phyloP scores from a whole-genome alignment of 2,888 invertebrate genomes.

The Drosophila infuscata region DNA sequence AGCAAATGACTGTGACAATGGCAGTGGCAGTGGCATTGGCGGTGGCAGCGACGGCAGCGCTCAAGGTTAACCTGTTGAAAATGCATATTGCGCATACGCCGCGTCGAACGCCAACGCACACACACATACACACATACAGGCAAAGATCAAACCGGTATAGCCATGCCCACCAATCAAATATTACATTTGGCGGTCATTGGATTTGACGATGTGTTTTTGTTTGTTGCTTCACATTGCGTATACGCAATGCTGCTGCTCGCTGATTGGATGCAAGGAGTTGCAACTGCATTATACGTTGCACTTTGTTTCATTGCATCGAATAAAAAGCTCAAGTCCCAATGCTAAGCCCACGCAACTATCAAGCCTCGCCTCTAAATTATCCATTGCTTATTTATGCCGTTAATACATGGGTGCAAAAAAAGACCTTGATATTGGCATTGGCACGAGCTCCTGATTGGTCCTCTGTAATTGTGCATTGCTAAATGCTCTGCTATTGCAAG shows the following conservation, averaged over 20 bases:
- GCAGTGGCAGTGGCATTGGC: conserved; percentile 10
- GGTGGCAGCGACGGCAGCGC: conserved; percentile 12
- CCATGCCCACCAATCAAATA: conserved; percentile 7
- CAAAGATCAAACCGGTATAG: conserved; percentile 44
- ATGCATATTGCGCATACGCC: conserved; percentile 78
- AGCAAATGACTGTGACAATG: background rate
- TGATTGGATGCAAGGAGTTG: conserved; percentile 30
- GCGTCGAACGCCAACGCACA: conserved; percentile 15
- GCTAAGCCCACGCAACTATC: background rate
- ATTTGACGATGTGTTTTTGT: conserved; percentile 1
- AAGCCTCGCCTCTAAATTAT: background rate
- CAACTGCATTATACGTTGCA: background rate
- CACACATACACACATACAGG: background rate
- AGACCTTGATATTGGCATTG: background rate
- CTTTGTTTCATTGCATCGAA: background rate
- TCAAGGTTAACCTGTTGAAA: conserved; percentile 76
- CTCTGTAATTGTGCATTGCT: background rate
- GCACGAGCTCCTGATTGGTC: background rate
- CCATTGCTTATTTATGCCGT: too few species aligned
- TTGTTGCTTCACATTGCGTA: conserved; percentile 17
- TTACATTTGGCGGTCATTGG: conserved; percentile 16
- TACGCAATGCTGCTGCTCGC: conserved; percentile 27
- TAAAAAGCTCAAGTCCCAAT: background rate
- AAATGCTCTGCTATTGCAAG: background rate
- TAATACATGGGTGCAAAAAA: background rate